Evolutionary conservation across 2,888 invertebrate species (phyloP).

Genomic region (Timema cristinae): DNA sequence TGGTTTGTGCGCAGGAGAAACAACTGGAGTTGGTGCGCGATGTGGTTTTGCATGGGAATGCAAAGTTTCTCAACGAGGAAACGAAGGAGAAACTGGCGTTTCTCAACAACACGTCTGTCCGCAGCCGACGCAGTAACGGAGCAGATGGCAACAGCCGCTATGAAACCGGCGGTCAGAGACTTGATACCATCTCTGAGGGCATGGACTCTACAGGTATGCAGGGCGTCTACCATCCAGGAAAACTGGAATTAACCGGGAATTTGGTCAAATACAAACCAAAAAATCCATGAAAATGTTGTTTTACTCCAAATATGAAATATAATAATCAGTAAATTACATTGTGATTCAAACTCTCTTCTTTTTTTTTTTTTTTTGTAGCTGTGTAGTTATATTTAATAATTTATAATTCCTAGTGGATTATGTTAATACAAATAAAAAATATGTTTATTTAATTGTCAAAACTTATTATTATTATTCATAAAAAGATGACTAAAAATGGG

Average conservation of each 20-base stretch:
- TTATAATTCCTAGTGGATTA: too few species aligned
- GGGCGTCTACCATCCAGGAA: background rate
- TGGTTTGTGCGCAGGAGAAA: constrained; percentile 54
- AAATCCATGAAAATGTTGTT: background rate
- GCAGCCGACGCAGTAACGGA: constrained; percentile 44
- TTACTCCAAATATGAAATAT: too few species aligned
- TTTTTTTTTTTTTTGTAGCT: too few species aligned
- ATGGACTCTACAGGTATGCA: constrained; percentile 70
- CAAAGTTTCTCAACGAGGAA: constrained; percentile 69
- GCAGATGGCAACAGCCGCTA: background rate
- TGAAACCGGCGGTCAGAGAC: constrained; percentile 28
- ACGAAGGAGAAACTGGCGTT: constrained; percentile 78
- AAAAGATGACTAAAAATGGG: too few species aligned
- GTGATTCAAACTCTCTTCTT: too few species aligned
- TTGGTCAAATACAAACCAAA: background rate
- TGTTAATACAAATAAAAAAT: too few species aligned
- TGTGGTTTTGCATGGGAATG: constrained; percentile 65
- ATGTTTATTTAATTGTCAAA: too few species aligned
- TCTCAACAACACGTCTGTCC: constrained; percentile 58
- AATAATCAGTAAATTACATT: too few species aligned
- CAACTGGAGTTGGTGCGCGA: constrained; percentile 71
- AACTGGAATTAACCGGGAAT: too few species aligned
- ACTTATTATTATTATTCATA: too few species aligned
- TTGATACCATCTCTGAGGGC: constrained; percentile 50
- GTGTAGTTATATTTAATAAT: too few species aligned